Conservation (phyloP, 2,888 invertebrate genomes). For the Podotricha telesiphe region DNA sequence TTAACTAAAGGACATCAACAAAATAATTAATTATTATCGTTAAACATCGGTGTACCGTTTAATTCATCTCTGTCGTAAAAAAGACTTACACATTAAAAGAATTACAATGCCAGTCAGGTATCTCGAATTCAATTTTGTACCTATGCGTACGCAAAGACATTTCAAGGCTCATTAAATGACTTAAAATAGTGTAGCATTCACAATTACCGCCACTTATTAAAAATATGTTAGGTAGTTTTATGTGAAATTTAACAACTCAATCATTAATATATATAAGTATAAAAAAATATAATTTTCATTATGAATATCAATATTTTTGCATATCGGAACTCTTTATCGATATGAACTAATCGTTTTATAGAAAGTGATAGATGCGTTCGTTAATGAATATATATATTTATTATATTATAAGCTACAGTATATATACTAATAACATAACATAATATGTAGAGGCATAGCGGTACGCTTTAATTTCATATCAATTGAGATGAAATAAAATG, state of each 20-base stretch:
- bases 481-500: too few relatives aligned
- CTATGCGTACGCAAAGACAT: not conserved
- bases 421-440: too few relatives aligned
- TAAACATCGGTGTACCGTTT: not conserved
- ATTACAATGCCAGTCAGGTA: slow-evolving; percentile 18
- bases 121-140: slow-evolving; percentile 2
- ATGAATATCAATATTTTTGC: not conserved
- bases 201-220: not conserved
- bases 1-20: too few relatives aligned
- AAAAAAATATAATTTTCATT: not conserved
- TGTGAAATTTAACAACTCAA: not conserved
- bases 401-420: too few relatives aligned
- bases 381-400: too few relatives aligned
- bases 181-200: slow-evolving; percentile 8
- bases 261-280: not conserved
- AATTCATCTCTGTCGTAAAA: not conserved
- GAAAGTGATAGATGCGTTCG: too few relatives aligned
- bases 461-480: too few relatives aligned
- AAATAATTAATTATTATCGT: not conserved
- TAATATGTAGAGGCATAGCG: too few relatives aligned
- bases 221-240: not conserved
- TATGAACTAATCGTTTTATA: too few relatives aligned
- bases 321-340: not conserved
- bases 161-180: slow-evolving; percentile 9
- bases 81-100: not conserved